These are phyloP conservation scores for Micromussa lordhowensis DNA, from an alignment of 92 coral and sea anemone genomes.

Conservation along the genomic window DNA sequence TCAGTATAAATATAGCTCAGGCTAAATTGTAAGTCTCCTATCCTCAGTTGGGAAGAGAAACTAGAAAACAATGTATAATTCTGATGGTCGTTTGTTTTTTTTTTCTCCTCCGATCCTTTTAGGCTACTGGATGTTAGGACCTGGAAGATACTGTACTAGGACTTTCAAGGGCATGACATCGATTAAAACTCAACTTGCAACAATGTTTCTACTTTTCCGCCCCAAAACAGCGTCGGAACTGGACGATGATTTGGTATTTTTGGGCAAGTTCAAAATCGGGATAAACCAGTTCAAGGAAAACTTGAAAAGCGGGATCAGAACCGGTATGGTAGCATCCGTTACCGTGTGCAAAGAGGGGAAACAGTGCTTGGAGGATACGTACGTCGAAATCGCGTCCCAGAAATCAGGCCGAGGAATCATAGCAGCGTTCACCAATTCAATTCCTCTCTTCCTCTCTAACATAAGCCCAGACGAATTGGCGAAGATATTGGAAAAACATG, in stretches of 20 bases:
- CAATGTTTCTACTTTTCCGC: constrained; percentile 42
- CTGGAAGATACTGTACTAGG: constrained; percentile 53
- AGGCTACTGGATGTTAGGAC: constrained; percentile 81
- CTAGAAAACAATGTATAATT: not conserved
- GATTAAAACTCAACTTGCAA: constrained; percentile 34
- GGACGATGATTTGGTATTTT: constrained; percentile 38
- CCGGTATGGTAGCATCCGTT: constrained; percentile 71
- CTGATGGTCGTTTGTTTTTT: not conserved
- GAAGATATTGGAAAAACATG: not conserved
- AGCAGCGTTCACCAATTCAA: not conserved
- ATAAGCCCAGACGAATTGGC: not conserved
- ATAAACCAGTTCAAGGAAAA: constrained; percentile 64
- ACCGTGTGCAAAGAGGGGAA: constrained; percentile 63
- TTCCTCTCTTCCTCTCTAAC: not conserved
- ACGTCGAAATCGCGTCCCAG: constrained; percentile 41
- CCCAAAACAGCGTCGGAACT: constrained; percentile 57
- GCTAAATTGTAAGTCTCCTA: not conserved
- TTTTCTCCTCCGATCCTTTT: not conserved
- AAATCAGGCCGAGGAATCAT: constrained; percentile 15
- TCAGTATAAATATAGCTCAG: not conserved
- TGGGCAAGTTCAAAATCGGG: constrained; percentile 39
- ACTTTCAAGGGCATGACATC: constrained; percentile 44
- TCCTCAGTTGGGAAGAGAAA: not conserved
- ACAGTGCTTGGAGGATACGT: constrained; percentile 40
- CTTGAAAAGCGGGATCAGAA: constrained; percentile 57